Base-by-base conservation (phyloP, 2,797 vertebrate genomes). In the Philypnodon macrostomus region DNA sequence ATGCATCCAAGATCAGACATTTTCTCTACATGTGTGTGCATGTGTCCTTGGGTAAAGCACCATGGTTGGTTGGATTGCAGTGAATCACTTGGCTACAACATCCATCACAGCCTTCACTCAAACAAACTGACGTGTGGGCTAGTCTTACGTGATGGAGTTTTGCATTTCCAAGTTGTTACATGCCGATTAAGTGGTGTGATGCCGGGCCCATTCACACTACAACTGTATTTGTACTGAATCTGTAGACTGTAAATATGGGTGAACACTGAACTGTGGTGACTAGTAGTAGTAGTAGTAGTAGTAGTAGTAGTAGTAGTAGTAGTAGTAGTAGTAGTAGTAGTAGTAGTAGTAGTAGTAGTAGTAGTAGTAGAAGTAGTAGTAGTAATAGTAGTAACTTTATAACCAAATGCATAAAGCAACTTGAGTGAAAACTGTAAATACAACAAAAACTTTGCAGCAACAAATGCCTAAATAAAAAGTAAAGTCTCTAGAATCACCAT, bases 181-280 rank as follows among this genome's bases (percentile, higher is more conserved):
- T 90, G 90, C 69, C 80, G 89, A 89, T 91, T 91, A 79, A 90
- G 90, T 94, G 94, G 93, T 95, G 93, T 93, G 93, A 94, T 92
- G 92, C 71, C 54, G 60, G 70, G 79, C 81, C 79, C 66, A 77
- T 86, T 90, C 88, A 89, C 88, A 89, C 87, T 85, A 75, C 85
- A 59, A 49, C 13, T 51, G 55, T 51, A 45, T 39, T 33, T 41
- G 18, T 47, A 19, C 41, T 14, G 40, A 67, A 51, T 23, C 35
- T 59, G 47, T 54, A 40, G 4, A 39, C 26, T n/a, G n/a, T n/a
- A n/a, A n/a, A n/a, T n/a, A n/a, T n/a, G 14, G 46, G 47, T 50
- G 32, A 52, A 58, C 24, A 47, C 34, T 69, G 30, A 21, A 15
- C 14, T 29, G 35, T 21, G 16, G 36, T 50, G 52, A 29, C 32